These are phyloP conservation scores for Alviniconcha marisindica DNA, from an alignment of 1,140 invertebrate genomes.

Conservation along the genomic window DNA sequence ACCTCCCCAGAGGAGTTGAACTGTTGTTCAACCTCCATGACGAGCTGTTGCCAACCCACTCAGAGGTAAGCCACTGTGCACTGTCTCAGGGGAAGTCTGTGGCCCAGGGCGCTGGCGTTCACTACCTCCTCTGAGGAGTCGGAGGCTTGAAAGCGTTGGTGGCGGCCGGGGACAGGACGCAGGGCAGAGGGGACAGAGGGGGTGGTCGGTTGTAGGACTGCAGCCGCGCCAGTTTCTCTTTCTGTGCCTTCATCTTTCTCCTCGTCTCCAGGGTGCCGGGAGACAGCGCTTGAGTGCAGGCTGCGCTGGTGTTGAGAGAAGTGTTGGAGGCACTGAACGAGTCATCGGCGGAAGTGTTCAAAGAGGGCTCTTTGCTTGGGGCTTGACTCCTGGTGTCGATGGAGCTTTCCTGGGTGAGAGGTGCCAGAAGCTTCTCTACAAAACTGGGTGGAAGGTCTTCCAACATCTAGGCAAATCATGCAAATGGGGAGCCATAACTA, in stretches of 20 bases:
- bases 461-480: constrained; percentile 32
- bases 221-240: constrained; percentile 49
- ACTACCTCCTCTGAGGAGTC: not conserved
- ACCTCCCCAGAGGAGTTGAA: not conserved
- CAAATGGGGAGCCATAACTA: too few relatives aligned
- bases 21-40: too few relatives aligned
- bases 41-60: too few relatives aligned
- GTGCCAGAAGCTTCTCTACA: not conserved
- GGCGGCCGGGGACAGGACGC: constrained; percentile 35
- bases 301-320: not conserved
- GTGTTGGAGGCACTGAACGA: not conserved
- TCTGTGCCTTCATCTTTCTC: constrained; percentile 33
- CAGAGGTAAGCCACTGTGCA: too few relatives aligned
- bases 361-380: not conserved
- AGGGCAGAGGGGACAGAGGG: constrained; percentile 47
- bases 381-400: not conserved
- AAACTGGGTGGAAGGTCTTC: constrained; percentile 41
- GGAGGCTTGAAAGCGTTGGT: constrained; percentile 53
- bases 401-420: not conserved
- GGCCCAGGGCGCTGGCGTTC: too few relatives aligned
- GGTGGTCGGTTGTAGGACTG: constrained; percentile 47
- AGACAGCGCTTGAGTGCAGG: not conserved
- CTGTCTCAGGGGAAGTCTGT: too few relatives aligned
- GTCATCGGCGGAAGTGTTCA: not conserved
- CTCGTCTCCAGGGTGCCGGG: not conserved